phyloP scores from a whole-genome alignment of 2,888 invertebrate species.

The Capitulum mitella region DNA sequence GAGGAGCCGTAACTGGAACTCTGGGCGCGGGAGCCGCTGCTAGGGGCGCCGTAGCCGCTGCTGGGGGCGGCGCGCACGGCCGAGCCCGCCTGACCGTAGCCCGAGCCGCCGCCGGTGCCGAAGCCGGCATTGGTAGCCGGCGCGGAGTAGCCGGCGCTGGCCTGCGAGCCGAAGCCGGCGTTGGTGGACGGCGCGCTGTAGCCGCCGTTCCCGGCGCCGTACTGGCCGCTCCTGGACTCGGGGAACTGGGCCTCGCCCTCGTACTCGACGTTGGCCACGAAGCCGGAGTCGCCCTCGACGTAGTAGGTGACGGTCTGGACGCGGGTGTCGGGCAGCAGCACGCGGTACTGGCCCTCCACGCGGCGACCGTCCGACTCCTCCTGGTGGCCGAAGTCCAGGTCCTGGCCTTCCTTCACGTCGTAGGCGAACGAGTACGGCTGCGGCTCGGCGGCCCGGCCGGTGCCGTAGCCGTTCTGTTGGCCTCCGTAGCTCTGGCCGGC shows the following conservation, averaged over 20 bases:
- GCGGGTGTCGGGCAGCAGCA: conserved; percentile 7
- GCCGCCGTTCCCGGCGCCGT: neutral
- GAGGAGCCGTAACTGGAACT: neutral
- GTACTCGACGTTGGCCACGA: neutral
- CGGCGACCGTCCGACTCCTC: neutral
- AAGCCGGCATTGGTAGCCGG: neutral
- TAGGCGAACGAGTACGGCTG: conserved; percentile 4
- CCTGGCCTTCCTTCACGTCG: neutral
- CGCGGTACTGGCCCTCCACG: neutral
- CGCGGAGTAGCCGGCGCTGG: neutral
- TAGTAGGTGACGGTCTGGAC: conserved; percentile 18
- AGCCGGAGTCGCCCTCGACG: neutral
- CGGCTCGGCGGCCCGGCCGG: neutral
- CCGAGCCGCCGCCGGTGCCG: neutral
- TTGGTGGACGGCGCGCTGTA: neutral
- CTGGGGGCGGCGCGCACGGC: neutral
- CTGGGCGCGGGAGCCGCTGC: neutral
- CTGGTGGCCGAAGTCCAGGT: neutral
- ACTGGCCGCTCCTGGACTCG: neutral
- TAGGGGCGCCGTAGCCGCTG: neutral
- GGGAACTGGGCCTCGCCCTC: conserved; percentile 9
- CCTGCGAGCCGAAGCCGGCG: neutral
- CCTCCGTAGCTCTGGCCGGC: conserved; percentile 3
- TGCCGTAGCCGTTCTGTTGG: neutral
- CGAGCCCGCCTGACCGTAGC: neutral